These are phyloP conservation scores for Amphimedon queenslandica DNA, from an alignment of 37 sponge, comb jelly and placozoan genomes.

Conservation along the genomic window DNA sequence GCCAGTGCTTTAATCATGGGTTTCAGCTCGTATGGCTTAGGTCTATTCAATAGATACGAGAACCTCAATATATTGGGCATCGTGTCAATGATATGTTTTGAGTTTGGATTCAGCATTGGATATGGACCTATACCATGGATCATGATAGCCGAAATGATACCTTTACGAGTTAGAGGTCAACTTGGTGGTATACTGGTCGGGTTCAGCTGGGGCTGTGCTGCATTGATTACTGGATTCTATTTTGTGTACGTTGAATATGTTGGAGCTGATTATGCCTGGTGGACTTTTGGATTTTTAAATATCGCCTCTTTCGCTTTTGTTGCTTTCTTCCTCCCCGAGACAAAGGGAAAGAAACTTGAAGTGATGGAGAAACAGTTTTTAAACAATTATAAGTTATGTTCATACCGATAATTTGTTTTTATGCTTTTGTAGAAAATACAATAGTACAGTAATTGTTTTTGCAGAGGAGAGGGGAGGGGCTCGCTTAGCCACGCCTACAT, in stretches of 20 bases:
- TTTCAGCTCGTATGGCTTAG: background rate
- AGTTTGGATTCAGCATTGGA: slow-evolving; percentile 50
- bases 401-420: too few species aligned
- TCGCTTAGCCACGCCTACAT: too few species aligned
- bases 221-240: slow-evolving; percentile 47
- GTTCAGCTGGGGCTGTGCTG: slow-evolving; percentile 53
- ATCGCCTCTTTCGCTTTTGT: slow-evolving; percentile 23
- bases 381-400: too few species aligned
- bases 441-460: too few species aligned
- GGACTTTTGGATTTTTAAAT: slow-evolving; percentile 40
- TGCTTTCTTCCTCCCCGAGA: slow-evolving; percentile 45
- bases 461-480: too few species aligned
- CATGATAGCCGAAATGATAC: slow-evolving; percentile 67
- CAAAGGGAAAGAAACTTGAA: slow-evolving; percentile 46
- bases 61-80: background rate
- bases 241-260: slow-evolving; percentile 19
- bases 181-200: slow-evolving; percentile 41
- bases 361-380: too few species aligned
- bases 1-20: background rate
- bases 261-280: slow-evolving; percentile 42
- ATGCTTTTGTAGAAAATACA: too few species aligned
- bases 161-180: slow-evolving; percentile 38
- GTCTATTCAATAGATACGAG: background rate
- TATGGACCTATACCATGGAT: slow-evolving; percentile 80
- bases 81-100: slow-evolving; percentile 20